These are phyloP conservation scores for Thalassophryne amazonica DNA, from an alignment of 2,797 vertebrate species.

Conservation along the genomic window DNA sequence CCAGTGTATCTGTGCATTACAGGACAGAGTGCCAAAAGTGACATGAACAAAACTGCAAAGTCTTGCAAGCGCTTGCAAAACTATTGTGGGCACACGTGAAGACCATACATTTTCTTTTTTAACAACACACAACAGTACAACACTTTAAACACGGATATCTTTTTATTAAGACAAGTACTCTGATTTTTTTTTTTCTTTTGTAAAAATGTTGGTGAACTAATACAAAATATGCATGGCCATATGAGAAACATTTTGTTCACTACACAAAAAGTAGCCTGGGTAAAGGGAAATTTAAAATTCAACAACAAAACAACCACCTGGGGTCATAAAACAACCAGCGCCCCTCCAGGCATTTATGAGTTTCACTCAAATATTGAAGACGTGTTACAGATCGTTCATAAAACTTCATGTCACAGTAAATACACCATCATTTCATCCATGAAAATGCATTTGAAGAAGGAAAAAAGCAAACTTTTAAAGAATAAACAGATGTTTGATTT, in stretches of 20 bases:
- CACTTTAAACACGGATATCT: conserved; percentile 93
- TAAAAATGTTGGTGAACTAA: conserved; percentile 99
- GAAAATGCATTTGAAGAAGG: conserved; percentile 29
- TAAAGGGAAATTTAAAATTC: conserved; percentile 87
- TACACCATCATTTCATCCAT: conserved; percentile 84
- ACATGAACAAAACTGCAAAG: too few species aligned
- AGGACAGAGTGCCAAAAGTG: too few species aligned
- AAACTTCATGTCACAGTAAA: conserved; percentile 79
- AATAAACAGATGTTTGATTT: conserved; percentile 58
- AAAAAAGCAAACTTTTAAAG: conserved; percentile 31
- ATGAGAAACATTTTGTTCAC: conserved; percentile 88
- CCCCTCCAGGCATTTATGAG: conserved; percentile 80
- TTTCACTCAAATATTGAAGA: conserved; percentile 67
- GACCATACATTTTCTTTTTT: not conserved
- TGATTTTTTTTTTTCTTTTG: conserved; percentile 88
- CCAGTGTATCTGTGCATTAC: too few species aligned
- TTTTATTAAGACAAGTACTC: conserved; percentile 99
- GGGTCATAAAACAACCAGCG: conserved; percentile 83
- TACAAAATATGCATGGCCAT: conserved; percentile 97
- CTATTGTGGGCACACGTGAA: too few species aligned
- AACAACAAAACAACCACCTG: conserved; percentile 79
- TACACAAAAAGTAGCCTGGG: conserved; percentile 86
- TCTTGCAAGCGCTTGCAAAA: too few species aligned
- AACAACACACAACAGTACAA: conserved; percentile 39
- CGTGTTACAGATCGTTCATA: conserved; percentile 68